A percentile compares a stretch with the other conserved stretches of the same genome.
Evolutionary conservation across 2,113 vertebrate genomes (phyloP).

Genomic region (Colinus virginianus): DNA sequence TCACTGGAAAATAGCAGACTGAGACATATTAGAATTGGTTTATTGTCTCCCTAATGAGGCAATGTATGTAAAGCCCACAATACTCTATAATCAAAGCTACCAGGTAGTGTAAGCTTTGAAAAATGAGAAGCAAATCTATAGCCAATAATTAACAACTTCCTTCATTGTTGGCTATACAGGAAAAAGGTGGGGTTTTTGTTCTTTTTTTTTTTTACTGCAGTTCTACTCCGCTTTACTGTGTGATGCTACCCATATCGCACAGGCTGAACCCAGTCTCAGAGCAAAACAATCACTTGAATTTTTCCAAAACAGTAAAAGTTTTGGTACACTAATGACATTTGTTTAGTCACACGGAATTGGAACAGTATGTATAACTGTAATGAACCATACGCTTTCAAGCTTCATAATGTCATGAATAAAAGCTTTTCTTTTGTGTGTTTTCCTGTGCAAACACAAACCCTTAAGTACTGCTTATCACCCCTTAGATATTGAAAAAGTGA

Average conservation of each 20-base stretch:
- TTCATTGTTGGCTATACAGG: not conserved
- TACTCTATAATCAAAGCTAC: constrained; percentile 63
- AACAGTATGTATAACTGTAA: constrained; percentile 81
- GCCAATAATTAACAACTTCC: constrained; percentile 53
- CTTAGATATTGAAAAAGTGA: not conserved
- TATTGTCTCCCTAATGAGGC: constrained; percentile 70
- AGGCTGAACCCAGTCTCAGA: not conserved
- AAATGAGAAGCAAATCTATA: constrained; percentile 16
- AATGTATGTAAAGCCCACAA: constrained; percentile 61
- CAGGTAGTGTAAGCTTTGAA: constrained; percentile 49
- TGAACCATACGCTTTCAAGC: constrained; percentile 83
- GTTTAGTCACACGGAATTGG: constrained; percentile 80
- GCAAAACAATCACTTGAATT: constrained; percentile 80
- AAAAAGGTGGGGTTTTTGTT: not conserved
- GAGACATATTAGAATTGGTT: constrained; percentile 68
- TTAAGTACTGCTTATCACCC: not conserved
- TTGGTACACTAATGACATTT: constrained; percentile 77
- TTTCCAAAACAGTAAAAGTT: constrained; percentile 76
- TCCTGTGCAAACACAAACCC: not conserved
- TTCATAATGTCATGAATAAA: constrained; percentile 73
- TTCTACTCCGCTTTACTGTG: not conserved
- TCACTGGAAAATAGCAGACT: constrained; percentile 62
- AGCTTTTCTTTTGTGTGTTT: constrained; percentile 11
- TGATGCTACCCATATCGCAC: fast-evolving
- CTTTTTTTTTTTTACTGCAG: not conserved